Evolutionary conservation across 2,888 invertebrate species (phyloP).

Genomic region (Neuroscelio doddi): DNA sequence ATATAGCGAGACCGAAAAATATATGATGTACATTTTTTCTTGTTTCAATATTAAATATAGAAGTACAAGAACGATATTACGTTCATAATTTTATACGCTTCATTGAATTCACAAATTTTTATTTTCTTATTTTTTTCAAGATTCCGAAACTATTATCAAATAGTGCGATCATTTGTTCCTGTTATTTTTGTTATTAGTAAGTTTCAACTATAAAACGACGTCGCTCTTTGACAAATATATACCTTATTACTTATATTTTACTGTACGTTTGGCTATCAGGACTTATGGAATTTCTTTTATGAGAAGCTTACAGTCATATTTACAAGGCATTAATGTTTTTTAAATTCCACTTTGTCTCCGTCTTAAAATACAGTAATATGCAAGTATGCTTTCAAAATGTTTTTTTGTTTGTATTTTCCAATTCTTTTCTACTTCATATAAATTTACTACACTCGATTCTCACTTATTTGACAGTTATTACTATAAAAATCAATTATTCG

Average conservation of each 20-base stretch:
- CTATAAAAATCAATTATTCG: too few species aligned
- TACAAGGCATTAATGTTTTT: constrained; percentile 30
- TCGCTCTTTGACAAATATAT: constrained; percentile 18
- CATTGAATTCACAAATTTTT: not conserved
- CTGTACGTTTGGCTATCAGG: constrained; percentile 33
- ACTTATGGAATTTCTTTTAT: constrained; percentile 33
- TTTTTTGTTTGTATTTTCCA: not conserved
- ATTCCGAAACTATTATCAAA: constrained; percentile 4
- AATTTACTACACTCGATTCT: constrained; percentile 6
- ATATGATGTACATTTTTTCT: constrained; percentile 18
- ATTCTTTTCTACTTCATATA: not conserved
- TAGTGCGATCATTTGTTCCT: constrained; percentile 17
- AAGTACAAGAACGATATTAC: constrained; percentile 13
- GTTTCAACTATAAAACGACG: constrained; percentile 14
- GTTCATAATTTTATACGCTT: constrained; percentile 18
- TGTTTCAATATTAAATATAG: constrained; percentile 21
- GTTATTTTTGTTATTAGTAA: constrained; percentile 11
- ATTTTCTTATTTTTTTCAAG: not conserved
- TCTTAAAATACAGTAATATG: constrained; percentile 25
- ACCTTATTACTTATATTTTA: constrained; percentile 8
- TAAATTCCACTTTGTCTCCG: constrained; percentile 9
- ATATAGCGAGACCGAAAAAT: constrained; percentile 31
- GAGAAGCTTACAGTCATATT: constrained; percentile 39
- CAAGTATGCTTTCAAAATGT: constrained; percentile 6
- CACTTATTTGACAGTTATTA: constrained; percentile 9